Evolutionary conservation across 2,797 vertebrate genomes (phyloP).

Genomic region (Onychomys torridus): DNA sequence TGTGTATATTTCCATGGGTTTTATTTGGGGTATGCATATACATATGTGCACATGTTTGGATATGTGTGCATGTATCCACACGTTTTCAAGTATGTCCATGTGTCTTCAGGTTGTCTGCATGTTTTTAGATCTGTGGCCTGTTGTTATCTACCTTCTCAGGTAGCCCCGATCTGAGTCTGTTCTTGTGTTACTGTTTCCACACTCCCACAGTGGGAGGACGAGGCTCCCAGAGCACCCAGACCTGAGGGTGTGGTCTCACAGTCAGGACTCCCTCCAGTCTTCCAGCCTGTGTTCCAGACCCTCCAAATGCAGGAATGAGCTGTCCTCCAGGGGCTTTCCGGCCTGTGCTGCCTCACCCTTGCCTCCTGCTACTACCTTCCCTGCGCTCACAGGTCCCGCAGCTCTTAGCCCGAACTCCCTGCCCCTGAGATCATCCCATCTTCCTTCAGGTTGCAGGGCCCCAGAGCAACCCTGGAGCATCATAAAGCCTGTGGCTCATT

Average conservation of each 20-base stretch:
- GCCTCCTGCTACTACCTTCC: not conserved
- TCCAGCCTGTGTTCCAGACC: not conserved
- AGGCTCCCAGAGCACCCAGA: not conserved
- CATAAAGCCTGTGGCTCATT: fast-evolving
- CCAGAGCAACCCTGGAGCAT: not conserved
- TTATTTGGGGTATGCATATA: too few species aligned
- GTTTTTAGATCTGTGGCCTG: not conserved
- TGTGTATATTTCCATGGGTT: not conserved
- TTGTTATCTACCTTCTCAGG: not conserved
- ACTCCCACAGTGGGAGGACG: not conserved
- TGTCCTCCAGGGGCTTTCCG: fast-evolving
- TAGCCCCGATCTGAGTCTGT: not conserved
- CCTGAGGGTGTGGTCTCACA: not conserved
- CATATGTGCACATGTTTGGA: too few species aligned
- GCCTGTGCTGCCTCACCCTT: not conserved
- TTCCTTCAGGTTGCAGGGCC: not conserved
- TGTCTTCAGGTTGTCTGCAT: not conserved
- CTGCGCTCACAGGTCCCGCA: not conserved
- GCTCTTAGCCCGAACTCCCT: fast-evolving
- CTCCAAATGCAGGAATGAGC: not conserved
- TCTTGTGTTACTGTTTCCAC: fast-evolving
- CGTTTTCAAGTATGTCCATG: not conserved
- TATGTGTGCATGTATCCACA: not conserved
- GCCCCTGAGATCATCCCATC: fast-evolving
- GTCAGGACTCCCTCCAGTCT: fast-evolving